phyloP scores from a whole-genome alignment of 2,113 vertebrate genomes.

The Burhinus oedicnemus region DNA sequence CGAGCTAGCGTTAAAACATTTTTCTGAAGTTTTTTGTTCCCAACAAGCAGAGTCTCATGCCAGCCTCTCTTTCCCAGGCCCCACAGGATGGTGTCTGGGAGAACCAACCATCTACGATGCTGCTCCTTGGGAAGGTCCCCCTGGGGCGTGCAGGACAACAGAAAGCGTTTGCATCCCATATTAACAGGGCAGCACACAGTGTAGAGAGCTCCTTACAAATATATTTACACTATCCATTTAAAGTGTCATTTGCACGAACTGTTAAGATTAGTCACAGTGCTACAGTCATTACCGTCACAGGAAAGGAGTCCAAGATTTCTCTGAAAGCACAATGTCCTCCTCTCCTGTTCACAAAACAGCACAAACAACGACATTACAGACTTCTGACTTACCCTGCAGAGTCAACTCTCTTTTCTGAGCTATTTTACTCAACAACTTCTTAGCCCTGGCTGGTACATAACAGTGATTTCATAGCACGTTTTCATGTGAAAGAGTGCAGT shows the following conservation, averaged over 20 bases:
- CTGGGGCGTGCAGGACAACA: neutral
- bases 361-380: neutral
- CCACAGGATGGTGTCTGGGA: neutral
- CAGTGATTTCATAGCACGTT: neutral
- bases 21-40: neutral
- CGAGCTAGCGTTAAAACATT: neutral
- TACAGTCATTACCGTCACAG: neutral
- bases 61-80: neutral
- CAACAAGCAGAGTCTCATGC: fast-evolving
- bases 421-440: neutral
- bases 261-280: neutral
- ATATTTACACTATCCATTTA: neutral
- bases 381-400: neutral
- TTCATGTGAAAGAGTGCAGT: neutral
- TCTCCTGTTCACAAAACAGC: neutral
- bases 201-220: neutral
- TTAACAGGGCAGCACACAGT: neutral
- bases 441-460: neutral
- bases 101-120: neutral
- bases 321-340: neutral
- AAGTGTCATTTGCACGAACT: neutral
- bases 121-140: neutral
- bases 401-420: neutral
- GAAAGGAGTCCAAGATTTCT: neutral
- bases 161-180: neutral